These are phyloP conservation scores for Etheostoma nigrum DNA, from an alignment of 2,797 vertebrate species.

Conservation along the genomic window DNA sequence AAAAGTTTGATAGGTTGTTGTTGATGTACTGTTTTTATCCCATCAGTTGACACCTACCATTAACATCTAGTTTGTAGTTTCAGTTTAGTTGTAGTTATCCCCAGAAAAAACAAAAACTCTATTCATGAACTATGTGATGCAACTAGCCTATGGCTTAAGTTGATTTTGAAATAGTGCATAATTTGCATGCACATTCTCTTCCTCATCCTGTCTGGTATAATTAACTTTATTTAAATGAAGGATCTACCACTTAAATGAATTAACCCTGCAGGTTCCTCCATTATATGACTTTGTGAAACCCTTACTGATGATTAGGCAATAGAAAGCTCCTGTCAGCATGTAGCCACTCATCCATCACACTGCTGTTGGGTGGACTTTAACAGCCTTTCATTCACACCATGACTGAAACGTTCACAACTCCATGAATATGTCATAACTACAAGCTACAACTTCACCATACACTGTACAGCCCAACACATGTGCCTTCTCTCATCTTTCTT, in stretches of 20 bases:
- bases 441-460: constrained; percentile 8
- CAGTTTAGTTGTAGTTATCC: background rate
- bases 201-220: background rate
- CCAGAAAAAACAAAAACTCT: background rate
- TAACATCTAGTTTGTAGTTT: constrained; percentile 24
- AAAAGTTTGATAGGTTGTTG: constrained; percentile 18
- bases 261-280: constrained; percentile 3
- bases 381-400: constrained; percentile 52
- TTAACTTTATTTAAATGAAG: background rate
- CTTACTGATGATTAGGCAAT: constrained; percentile 42
- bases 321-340: constrained; percentile 64
- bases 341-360: constrained; percentile 69
- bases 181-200: background rate
- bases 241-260: constrained; percentile 26
- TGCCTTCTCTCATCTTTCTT: background rate
- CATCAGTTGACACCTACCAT: constrained; percentile 18
- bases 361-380: constrained; percentile 45
- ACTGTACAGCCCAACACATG: background rate
- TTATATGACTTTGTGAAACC: constrained; percentile 33
- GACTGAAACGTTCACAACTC: constrained; percentile 23
- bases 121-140: background rate
- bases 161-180: background rate
- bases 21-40: background rate
- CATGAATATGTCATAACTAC: constrained; percentile 55
- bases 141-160: background rate